Evolutionary conservation across 2,888 invertebrate genomes (phyloP).

Genomic region (Geophilus truncorum): DNA sequence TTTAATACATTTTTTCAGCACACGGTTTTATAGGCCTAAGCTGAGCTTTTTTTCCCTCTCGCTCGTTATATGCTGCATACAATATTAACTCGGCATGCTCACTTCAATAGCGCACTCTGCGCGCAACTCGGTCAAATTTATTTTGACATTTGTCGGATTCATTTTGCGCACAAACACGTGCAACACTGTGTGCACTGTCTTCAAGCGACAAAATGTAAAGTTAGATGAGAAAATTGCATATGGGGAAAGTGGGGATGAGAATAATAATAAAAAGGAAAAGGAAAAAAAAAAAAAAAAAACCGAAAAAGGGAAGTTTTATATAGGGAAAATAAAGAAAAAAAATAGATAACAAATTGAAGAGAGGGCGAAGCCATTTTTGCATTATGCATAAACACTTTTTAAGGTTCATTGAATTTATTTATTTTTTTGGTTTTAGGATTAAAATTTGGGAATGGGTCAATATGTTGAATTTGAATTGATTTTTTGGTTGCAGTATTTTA

Average conservation of each 20-base stretch:
- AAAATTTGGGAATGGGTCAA: too few relatives aligned
- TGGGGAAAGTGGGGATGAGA: not conserved
- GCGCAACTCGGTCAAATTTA: conserved; percentile 32
- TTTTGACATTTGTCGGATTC: conserved; percentile 35
- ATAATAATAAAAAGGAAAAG: not conserved
- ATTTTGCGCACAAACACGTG: conserved; percentile 32
- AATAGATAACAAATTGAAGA: not conserved
- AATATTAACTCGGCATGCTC: conserved; percentile 33
- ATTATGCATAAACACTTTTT: not conserved
- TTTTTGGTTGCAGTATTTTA: not conserved
- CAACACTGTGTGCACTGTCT: conserved; percentile 27
- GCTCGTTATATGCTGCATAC: conserved; percentile 32
- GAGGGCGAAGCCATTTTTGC: not conserved
- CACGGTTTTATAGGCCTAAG: not conserved
- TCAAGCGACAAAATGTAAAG: conserved; percentile 22
- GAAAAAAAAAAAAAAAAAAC: not conserved
- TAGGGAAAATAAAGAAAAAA: not conserved
- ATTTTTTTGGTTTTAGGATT: not conserved
- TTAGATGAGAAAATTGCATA: conserved; percentile 22
- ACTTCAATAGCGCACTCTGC: conserved; percentile 32
- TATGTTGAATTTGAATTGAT: too few relatives aligned
- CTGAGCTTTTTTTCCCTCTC: conserved; percentile 6
- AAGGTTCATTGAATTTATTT: not conserved
- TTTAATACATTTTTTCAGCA: not conserved
- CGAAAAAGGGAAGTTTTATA: not conserved